Conservation (phyloP, 1,140 invertebrate genomes). For the Drosophila pectinifera region DNA sequence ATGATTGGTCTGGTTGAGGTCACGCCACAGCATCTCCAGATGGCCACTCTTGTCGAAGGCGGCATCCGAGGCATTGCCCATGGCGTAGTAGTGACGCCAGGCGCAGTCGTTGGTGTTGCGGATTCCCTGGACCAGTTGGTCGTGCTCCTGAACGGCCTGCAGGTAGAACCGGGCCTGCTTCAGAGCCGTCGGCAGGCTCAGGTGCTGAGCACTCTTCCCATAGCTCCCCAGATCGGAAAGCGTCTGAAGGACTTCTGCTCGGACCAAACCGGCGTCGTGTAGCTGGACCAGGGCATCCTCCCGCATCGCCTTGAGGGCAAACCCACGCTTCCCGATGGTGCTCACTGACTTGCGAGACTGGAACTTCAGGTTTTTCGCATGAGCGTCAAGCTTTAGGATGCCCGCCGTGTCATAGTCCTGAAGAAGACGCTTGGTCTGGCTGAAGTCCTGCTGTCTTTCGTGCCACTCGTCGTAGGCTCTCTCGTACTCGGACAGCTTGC, state of each 20-base stretch:
- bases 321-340: conserved; percentile 60
- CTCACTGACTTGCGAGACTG: conserved; percentile 66
- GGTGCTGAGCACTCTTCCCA: conserved; percentile 70
- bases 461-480: conserved; percentile 71
- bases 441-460: conserved; percentile 84
- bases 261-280: conserved; percentile 41
- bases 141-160: conserved; percentile 68
- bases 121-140: conserved; percentile 62
- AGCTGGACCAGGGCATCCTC: conserved; percentile 52
- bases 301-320: conserved; percentile 51
- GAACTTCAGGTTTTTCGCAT: conserved; percentile 76
- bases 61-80: conserved; percentile 77
- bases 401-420: conserved; percentile 64
- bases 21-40: conserved; percentile 75
- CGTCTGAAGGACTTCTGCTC: conserved; percentile 55
- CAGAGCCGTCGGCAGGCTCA: conserved; percentile 75
- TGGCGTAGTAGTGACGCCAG: conserved; percentile 70
- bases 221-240: conserved; percentile 67
- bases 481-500: conserved; percentile 85
- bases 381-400: conserved; percentile 71
- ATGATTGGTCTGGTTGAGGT: conserved; percentile 72
- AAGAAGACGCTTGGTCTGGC: conserved; percentile 64
- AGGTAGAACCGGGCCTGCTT: conserved; percentile 77
- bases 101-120: conserved; percentile 71
- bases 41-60: conserved; percentile 80